Evolutionary conservation across 1,140 invertebrate genomes (phyloP), one percentile per base, ranked within the genome.

Genomic region (Conus betulinus): DNA sequence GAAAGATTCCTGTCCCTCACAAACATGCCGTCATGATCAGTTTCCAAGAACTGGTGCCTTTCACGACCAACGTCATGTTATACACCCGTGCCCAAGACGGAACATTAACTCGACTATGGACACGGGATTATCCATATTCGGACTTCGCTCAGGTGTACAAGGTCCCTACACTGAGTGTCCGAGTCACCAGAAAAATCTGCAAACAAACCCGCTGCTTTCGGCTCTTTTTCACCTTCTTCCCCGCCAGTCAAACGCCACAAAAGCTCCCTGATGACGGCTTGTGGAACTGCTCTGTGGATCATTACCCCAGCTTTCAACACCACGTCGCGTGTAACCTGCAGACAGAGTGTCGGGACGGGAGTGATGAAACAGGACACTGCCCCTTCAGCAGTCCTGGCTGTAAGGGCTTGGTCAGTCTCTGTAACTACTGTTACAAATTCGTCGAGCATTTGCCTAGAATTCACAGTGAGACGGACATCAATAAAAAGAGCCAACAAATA

Each of bases 221-320:
- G 27, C 27, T 52, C 13, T 79, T 79, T 10, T 79, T 79, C 23
- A 51, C 13, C 27, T 39, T 79, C 51, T 13, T 51, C 27, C 25
- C 25, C 7, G 27, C 13, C 8, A 39, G 78, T 6, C 5, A 39
- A 79, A 39, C 13, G 5, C 78, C 78, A 6, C 27, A 5, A 5
- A 79, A 39, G 51, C 27, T 79, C 5, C 10, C 25, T 13, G n/a
- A n/a, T n/a, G 51, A 79, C 78, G 78, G 78, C 7, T 5, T 39
- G 78, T 79, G 25, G 25, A 79, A 79, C 78, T 79, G 78, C 78
- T 79, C 78, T 39, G 78, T 27, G 78, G 27, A 13, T 79, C 23
- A 79, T 20, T 79, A 39, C n/a, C n/a, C n/a, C n/a, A n/a, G n/a
- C n/a, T n/a, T n/a, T n/a, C n/a, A n/a, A n/a, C n/a, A n/a, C n/a